A percentile compares a stretch with the other conserved stretches of the same genome.
Conservation (phyloP, 1,140 invertebrate genomes). For the Metaphire vulgaris region DNA sequence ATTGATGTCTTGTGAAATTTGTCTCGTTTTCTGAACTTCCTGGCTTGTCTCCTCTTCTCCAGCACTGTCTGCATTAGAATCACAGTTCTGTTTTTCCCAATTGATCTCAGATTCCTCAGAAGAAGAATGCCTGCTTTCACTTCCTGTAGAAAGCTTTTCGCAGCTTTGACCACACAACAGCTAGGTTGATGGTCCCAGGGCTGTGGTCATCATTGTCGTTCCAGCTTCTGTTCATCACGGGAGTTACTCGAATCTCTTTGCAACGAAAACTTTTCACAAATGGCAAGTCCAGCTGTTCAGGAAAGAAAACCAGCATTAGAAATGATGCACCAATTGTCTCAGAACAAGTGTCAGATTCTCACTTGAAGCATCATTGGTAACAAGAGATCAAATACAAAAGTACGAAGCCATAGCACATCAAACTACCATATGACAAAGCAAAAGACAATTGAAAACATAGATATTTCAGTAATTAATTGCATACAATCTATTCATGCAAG, state of each 20-base stretch:
- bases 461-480: too few relatives aligned
- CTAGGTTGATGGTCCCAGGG: too few relatives aligned
- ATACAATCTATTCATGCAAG: too few relatives aligned
- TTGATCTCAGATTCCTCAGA: background rate
- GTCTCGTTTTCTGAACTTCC: background rate
- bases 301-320: background rate
- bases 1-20: background rate
- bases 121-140: background rate
- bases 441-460: too few relatives aligned
- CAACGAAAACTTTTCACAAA: background rate
- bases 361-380: too few relatives aligned
- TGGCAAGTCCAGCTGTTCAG: background rate
- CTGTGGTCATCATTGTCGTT: background rate
- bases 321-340: too few relatives aligned
- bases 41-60: background rate
- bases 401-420: too few relatives aligned
- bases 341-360: too few relatives aligned
- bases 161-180: background rate
- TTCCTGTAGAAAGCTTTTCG: background rate
- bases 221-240: background rate
- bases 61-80: background rate
- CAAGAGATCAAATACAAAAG: too few relatives aligned
- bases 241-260: background rate
- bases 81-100: background rate
- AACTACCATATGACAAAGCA: too few relatives aligned